phyloP scores from a whole-genome alignment of 2,888 invertebrate species.

The Margaritifera margaritifera region DNA sequence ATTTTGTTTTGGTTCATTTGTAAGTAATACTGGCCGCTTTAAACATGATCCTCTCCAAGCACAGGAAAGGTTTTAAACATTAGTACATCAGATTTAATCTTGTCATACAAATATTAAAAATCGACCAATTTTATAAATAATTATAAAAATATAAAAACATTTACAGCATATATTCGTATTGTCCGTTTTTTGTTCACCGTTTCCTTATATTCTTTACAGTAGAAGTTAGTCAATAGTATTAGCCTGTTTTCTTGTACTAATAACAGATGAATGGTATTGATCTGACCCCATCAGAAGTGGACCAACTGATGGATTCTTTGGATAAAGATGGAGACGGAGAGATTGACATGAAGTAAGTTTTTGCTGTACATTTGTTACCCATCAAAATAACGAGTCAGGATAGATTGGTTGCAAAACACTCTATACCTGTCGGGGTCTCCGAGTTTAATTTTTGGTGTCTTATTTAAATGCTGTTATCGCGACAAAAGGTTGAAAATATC shows the following conservation, averaged over 20 bases:
- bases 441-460: too few species aligned
- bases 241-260: not conserved
- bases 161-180: not conserved
- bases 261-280: constrained; percentile 46
- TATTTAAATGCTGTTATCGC: too few species aligned
- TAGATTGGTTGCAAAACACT: too few species aligned
- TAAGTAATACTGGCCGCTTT: too few species aligned
- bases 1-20: too few species aligned
- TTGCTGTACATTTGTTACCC: not conserved
- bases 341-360: constrained; percentile 51
- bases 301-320: constrained; percentile 43
- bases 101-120: too few species aligned
- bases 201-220: constrained; percentile 7
- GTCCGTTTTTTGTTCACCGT: not conserved
- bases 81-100: too few species aligned
- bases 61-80: too few species aligned
- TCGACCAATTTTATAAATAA: not conserved
- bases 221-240: not conserved
- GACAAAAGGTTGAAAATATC: too few species aligned
- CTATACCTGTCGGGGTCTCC: too few species aligned
- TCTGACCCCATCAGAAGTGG: constrained; percentile 54
- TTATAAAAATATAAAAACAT: not conserved
- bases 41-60: too few species aligned
- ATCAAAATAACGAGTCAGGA: not conserved
- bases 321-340: constrained; percentile 48